Evolutionary conservation across 2,888 invertebrate species (phyloP).

Genomic region (Schizaphis graminum): DNA sequence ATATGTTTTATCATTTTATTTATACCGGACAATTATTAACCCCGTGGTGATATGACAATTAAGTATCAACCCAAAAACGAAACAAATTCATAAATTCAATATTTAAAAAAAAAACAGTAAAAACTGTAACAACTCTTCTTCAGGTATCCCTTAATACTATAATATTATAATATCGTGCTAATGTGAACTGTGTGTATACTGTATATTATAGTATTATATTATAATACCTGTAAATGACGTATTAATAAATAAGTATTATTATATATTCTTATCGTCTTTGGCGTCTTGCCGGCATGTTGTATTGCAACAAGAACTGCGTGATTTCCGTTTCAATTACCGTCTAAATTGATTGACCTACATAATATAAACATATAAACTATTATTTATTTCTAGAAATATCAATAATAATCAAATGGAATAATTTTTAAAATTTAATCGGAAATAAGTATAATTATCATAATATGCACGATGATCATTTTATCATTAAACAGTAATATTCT

Average conservation of each 20-base stretch:
- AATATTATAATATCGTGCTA: background rate
- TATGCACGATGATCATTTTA: background rate
- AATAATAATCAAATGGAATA: background rate
- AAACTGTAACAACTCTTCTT: no score
- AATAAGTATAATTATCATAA: background rate
- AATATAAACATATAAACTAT: background rate
- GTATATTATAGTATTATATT: no score
- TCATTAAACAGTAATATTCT: background rate
- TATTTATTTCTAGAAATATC: background rate
- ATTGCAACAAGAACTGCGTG: background rate
- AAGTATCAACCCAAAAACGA: no score
- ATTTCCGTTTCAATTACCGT: background rate
- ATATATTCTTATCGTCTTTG: background rate
- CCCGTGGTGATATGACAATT: no score
- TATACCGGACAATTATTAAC: no score
- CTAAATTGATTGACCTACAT: slow-evolving; percentile 2
- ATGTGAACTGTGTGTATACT: background rate
- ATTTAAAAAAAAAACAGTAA: no score
- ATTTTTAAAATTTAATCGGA: background rate
- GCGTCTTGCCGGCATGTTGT: background rate
- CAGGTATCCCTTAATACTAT: background rate
- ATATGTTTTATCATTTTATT: no score
- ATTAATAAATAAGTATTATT: background rate
- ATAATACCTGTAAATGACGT: background rate
- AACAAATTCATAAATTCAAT: no score